Evolutionary conservation across 2,797 vertebrate genomes (phyloP).

Genomic region (Phylloscopus collybita): DNA sequence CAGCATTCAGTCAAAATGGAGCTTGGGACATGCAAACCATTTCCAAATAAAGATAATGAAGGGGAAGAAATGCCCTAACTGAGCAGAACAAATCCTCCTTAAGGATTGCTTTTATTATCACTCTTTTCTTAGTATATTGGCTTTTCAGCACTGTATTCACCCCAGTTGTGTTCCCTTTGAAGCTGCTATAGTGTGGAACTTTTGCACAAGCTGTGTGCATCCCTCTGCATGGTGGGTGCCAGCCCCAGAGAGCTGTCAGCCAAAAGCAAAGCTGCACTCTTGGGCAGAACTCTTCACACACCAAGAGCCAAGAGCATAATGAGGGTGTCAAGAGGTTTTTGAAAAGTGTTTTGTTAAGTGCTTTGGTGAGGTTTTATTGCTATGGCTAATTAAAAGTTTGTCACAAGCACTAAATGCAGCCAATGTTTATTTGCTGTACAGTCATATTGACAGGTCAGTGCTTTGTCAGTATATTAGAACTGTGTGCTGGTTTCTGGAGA

Average conservation of each 20-base stretch:
- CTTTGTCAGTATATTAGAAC: background rate
- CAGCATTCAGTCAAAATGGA: background rate
- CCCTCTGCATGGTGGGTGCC: background rate
- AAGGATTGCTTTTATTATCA: background rate
- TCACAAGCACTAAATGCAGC: background rate
- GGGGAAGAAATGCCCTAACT: background rate
- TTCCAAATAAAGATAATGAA: background rate
- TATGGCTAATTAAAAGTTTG: conserved; percentile 13
- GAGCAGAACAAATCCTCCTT: background rate
- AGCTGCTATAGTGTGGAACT: background rate
- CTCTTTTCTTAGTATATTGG: background rate
- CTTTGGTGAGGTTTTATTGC: background rate
- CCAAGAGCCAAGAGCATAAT: background rate
- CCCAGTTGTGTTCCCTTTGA: background rate
- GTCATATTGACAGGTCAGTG: background rate
- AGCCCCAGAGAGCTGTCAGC: rapidly evolving
- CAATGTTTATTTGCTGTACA: background rate
- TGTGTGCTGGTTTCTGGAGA: background rate
- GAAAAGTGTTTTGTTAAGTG: background rate
- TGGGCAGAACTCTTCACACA: background rate
- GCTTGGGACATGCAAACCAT: background rate
- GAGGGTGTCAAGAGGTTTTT: background rate
- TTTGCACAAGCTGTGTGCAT: background rate
- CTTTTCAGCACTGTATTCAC: background rate
- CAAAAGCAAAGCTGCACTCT: background rate